Percentiles rank a stretch among this genome's conserved stretches.
Conservation (phyloP, 2,888 invertebrate species). For the Rugalucina vietnamica region DNA sequence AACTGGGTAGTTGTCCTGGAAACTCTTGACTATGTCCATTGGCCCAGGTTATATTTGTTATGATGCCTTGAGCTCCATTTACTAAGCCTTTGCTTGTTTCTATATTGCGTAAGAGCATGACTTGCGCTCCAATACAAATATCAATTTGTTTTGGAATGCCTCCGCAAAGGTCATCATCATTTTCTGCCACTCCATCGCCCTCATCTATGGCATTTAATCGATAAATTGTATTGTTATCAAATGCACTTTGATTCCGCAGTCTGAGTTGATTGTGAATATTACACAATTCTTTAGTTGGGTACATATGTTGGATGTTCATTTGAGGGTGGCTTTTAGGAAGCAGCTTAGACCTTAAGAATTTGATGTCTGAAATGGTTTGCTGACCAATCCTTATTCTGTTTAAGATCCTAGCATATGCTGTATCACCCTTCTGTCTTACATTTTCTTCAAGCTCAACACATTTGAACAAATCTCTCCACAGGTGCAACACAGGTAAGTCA, state of each 20-base stretch:
- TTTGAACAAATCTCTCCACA: constrained; percentile 10
- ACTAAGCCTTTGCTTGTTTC: background rate
- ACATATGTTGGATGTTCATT: background rate
- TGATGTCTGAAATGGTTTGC: background rate
- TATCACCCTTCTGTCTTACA: background rate
- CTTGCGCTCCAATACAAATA: background rate
- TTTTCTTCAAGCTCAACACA: background rate
- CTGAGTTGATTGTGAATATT: background rate
- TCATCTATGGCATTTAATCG: background rate
- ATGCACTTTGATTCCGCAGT: background rate
- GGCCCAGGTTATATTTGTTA: background rate
- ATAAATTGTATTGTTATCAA: background rate
- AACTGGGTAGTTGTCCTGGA: background rate
- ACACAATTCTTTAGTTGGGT: background rate
- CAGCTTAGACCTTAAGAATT: background rate
- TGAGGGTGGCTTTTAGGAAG: background rate
- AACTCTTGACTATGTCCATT: background rate
- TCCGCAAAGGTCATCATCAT: background rate
- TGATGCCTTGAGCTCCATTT: constrained; percentile 14
- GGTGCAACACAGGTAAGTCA: background rate
- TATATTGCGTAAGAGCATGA: background rate
- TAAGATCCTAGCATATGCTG: background rate
- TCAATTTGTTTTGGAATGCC: background rate
- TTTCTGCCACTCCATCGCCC: too few species aligned
- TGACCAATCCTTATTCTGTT: background rate